Conservation (phyloP, 1,140 invertebrate genomes). For the Procambarus virginalis region DNA sequence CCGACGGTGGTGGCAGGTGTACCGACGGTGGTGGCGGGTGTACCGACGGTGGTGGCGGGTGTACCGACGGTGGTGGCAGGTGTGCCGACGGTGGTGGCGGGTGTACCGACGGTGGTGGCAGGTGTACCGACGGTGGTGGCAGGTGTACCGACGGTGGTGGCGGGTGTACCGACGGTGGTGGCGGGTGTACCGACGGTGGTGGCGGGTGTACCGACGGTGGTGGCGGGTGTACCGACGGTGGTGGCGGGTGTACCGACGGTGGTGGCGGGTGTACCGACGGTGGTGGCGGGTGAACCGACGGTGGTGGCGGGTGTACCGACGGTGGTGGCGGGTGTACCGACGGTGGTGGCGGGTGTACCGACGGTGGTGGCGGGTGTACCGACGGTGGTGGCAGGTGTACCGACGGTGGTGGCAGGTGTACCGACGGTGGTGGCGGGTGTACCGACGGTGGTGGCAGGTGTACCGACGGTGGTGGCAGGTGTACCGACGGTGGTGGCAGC, state of each 20-base stretch:
- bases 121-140: not conserved
- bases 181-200: not conserved
- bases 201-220: not conserved
- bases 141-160: not conserved
- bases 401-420: not conserved
- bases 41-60: not conserved
- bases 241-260: not conserved
- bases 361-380: not conserved
- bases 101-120: not conserved
- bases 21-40: not conserved
- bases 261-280: not conserved
- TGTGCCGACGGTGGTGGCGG: not conserved
- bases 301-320: not conserved
- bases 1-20: not conserved
- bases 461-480: not conserved
- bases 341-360: not conserved
- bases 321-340: not conserved
- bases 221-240: not conserved
- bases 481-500: not conserved
- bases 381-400: not conserved
- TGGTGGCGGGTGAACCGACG: not conserved
- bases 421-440: not conserved
- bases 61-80: not conserved
- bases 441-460: not conserved
- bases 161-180: not conserved